A percentile compares a stretch with the other conserved stretches of the same genome.
Conservation (phyloP, 2,113 vertebrate genomes). For the Hucho hucho region DNA sequence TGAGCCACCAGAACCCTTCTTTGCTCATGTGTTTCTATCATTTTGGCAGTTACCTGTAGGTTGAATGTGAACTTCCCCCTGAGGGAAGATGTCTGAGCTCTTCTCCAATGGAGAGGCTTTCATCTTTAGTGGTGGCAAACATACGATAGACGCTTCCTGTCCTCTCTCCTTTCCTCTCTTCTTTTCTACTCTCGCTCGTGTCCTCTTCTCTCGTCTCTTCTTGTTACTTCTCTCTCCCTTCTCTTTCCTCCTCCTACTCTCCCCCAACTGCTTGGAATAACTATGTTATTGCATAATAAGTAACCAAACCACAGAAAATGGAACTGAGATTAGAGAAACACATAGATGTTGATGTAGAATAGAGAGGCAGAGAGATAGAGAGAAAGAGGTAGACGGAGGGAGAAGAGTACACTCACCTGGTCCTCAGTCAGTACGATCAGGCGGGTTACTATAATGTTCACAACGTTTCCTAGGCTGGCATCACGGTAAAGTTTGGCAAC, state of each 20-base stretch:
- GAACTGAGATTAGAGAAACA: background rate
- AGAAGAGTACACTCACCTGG: slow-evolving; percentile 82
- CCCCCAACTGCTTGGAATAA: background rate
- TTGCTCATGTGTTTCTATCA: no score
- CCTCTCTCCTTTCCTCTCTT: no score
- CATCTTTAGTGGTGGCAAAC: no score
- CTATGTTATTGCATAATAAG: no score
- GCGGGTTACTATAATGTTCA: slow-evolving; percentile 98
- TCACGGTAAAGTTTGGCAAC: slow-evolving; percentile 99
- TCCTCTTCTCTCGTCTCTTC: slow-evolving; percentile 14
- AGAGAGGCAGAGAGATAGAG: background rate
- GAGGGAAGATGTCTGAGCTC: slow-evolving; percentile 47
- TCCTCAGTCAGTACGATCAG: slow-evolving; percentile 98
- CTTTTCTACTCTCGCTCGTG: no score
- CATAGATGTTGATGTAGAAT: background rate
- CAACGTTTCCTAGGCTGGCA: slow-evolving; percentile 99
- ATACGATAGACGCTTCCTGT: no score
- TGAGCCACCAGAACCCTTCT: no score
- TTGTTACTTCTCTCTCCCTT: background rate
- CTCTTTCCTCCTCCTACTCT: no score
- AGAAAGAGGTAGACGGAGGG: no score
- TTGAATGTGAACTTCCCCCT: slow-evolving; percentile 46
- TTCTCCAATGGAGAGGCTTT: slow-evolving; percentile 19
- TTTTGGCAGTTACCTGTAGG: background rate
- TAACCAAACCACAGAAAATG: no score